Percentiles rank a stretch among this genome's conserved stretches.
phyloP scores from a whole-genome alignment of 1,140 invertebrate species.

The Doryteuthis pealeii region DNA sequence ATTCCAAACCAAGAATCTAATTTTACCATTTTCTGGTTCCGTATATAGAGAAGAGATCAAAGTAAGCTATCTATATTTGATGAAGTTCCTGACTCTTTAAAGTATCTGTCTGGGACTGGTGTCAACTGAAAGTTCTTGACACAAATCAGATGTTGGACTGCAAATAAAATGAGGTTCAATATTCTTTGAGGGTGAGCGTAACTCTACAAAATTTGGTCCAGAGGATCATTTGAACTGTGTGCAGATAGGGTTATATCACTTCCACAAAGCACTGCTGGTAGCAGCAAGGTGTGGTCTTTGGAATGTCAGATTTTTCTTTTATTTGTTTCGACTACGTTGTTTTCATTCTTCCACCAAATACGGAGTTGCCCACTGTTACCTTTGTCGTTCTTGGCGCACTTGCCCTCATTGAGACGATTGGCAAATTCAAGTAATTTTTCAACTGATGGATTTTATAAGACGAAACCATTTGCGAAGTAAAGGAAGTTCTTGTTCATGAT shows the following conservation, averaged over 20 bases:
- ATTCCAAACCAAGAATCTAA: too few relatives aligned
- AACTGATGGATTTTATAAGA: constrained; percentile 40
- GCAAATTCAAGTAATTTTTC: constrained; percentile 45
- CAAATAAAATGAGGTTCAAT: too few relatives aligned
- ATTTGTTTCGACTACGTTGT: constrained; percentile 38
- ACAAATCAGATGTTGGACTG: too few relatives aligned
- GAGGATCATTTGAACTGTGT: too few relatives aligned
- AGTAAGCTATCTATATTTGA: too few relatives aligned
- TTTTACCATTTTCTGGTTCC: too few relatives aligned
- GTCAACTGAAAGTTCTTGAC: too few relatives aligned
- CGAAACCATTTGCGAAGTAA: constrained; percentile 50
- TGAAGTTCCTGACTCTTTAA: too few relatives aligned
- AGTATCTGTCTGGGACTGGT: too few relatives aligned
- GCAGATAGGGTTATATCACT: background rate
- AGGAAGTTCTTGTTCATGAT: constrained; percentile 53
- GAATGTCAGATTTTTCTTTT: background rate
- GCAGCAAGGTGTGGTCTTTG: background rate
- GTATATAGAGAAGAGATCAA: too few relatives aligned
- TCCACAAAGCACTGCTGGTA: background rate
- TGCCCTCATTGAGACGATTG: constrained; percentile 51
- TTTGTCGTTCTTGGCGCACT: constrained; percentile 48
- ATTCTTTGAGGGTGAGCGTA: too few relatives aligned
- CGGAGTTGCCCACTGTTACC: constrained; percentile 46
- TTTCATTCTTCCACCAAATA: constrained; percentile 60
- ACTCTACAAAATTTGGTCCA: too few relatives aligned